Base-by-base conservation (phyloP, 2,797 vertebrate genomes). In the Chloroceryle inda region DNA sequence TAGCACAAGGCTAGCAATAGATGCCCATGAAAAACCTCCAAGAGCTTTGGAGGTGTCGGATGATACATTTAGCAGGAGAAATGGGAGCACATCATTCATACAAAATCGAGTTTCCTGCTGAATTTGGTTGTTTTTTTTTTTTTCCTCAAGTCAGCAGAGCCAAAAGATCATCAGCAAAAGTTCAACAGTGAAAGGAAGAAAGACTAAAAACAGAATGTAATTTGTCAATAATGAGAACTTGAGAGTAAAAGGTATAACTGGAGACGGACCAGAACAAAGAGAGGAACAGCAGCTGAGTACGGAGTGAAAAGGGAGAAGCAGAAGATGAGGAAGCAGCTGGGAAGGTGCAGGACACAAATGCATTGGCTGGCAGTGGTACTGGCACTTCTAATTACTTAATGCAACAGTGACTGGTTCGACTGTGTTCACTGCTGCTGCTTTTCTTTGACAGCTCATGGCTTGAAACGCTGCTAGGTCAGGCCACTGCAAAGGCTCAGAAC, bases 381-480 rank as follows among this genome's bases (percentile, higher is more conserved):
- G 24, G 74, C 68, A 38, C 59, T 59, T 80, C 64, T 90, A 91
- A 95, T 93, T 88, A 84, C 68, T 91, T 94, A 88, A 88, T 62
- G 92, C 55, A 85, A 66, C 52, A 86, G 62, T 5, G 49, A 63
- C 80, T 42, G 69, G 72, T 79, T 93, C 81, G 92, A 89, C 58
- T 45, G 72, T 55, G 53, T 35, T 59, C 61, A 37, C 49, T 13
- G 47, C 37, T 45, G 11, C n/a, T 47, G 3, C 50, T 77, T 52
- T 35, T 15, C 45, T 76, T 44, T 33, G 13, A 55, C 23, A 61
- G 22, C 45, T 59, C 12, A 45, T 10, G 22, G 33, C 29, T 37
- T 27, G 33, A 94, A 95, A 81, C 0, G 38, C 47, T 45, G 42
- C 59, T n/a, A 18, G 3, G 2, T 42, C 62, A 63, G 75, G 63